Conservation (phyloP, 2,888 invertebrate genomes). For the Morpho deidamia region DNA sequence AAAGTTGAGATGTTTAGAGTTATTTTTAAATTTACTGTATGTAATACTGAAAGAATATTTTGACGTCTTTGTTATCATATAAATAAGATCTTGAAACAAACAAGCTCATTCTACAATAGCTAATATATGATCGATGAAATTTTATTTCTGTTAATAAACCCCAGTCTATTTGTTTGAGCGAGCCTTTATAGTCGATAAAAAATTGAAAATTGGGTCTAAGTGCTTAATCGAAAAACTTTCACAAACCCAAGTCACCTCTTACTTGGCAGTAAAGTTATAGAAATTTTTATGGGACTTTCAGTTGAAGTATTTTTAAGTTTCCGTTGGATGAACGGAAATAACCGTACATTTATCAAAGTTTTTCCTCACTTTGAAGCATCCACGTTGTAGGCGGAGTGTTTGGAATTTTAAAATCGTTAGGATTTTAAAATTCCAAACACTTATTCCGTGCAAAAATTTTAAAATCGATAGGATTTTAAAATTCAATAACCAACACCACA, state of each 20-base stretch:
- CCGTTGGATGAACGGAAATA: not conserved
- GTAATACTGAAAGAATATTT: too few relatives aligned
- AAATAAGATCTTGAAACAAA: too few relatives aligned
- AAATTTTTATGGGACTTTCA: slow-evolving; percentile 10
- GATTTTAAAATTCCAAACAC: slow-evolving; percentile 10
- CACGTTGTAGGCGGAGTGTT: not conserved
- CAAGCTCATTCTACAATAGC: too few relatives aligned
- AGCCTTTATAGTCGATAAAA: slow-evolving; percentile 2
- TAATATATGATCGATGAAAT: too few relatives aligned
- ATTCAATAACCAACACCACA: slow-evolving; percentile 17
- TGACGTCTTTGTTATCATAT: too few relatives aligned
- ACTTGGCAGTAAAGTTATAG: slow-evolving; percentile 6
- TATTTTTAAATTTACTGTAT: too few relatives aligned
- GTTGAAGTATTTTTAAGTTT: slow-evolving; percentile 4
- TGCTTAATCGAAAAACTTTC: slow-evolving; percentile 11
- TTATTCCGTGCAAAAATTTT: slow-evolving; percentile 7
- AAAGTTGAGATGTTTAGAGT: too few relatives aligned
- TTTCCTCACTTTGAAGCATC: slow-evolving; percentile 4
- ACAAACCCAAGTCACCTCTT: slow-evolving; percentile 10
- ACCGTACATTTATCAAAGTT: slow-evolving; percentile 3
- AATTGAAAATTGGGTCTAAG: slow-evolving; percentile 6
- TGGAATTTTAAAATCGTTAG: slow-evolving; percentile 19
- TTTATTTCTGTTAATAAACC: too few relatives aligned
- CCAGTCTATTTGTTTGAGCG: not conserved
- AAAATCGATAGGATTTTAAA: slow-evolving; percentile 14